Conservation (phyloP, 2,797 vertebrate species). For the Pangasius krempfi region DNA sequence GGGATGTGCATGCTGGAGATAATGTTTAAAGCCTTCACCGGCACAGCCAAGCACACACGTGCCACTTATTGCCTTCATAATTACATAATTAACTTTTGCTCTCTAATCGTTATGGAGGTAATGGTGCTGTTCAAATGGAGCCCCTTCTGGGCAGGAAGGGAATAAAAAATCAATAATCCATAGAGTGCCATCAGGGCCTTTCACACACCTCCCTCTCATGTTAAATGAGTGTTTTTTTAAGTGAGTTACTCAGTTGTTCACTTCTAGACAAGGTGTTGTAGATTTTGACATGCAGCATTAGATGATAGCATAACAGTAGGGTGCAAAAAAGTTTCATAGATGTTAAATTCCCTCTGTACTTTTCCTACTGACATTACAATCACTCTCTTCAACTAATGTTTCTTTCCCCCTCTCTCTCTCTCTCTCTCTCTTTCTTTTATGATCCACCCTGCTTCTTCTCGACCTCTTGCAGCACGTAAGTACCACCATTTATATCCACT, state of each 20-base stretch:
- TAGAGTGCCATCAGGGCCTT: conserved; percentile 86
- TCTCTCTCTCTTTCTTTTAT: conserved; percentile 42
- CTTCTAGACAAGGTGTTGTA: conserved; percentile 29
- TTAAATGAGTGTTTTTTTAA: conserved; percentile 35
- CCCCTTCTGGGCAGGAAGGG: conserved; percentile 86
- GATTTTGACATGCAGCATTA: conserved; percentile 28
- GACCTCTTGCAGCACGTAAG: conserved; percentile 82
- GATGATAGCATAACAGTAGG: conserved; percentile 24
- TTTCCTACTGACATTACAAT: conserved; percentile 20
- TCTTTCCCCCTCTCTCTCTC: background rate
- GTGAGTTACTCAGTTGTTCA: conserved; percentile 34
- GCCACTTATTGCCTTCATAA: conserved; percentile 96
- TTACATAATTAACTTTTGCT: conserved; percentile 98
- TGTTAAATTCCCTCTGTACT: conserved; percentile 6
- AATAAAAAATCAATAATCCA: conserved; percentile 99
- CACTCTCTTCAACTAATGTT: conserved; percentile 15
- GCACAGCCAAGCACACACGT: conserved; percentile 93
- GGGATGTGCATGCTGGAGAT: conserved; percentile 87
- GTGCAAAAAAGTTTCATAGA: conserved; percentile 21
- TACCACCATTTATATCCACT: conserved; percentile 86
- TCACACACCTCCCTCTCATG: background rate
- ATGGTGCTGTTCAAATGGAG: conserved; percentile 92
- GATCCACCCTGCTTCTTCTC: conserved; percentile 76
- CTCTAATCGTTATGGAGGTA: conserved; percentile 96
- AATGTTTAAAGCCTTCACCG: conserved; percentile 89